Evolutionary conservation across 2,113 vertebrate genomes (phyloP).

Genomic region (Callopanchax toddi): DNA sequence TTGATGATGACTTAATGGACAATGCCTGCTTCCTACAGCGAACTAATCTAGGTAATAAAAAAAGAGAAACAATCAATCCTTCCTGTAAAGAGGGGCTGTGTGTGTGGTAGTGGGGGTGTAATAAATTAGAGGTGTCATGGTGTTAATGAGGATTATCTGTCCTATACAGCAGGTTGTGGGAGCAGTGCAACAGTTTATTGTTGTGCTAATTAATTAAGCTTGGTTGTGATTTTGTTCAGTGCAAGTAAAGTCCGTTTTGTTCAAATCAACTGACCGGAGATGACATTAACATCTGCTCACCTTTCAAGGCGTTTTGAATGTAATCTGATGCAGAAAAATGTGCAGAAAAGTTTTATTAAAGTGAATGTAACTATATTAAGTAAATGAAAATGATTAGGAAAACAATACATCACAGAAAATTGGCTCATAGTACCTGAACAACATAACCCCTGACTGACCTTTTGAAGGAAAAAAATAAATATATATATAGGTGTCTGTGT

Average conservation of each 20-base stretch:
- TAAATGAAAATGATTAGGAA: too few species aligned
- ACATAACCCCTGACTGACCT: too few species aligned
- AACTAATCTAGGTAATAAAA: background rate
- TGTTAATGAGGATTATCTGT: constrained; percentile 5
- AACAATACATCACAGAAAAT: too few species aligned
- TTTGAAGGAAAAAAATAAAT: too few species aligned
- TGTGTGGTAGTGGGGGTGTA: too few species aligned
- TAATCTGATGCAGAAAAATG: too few species aligned
- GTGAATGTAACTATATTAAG: too few species aligned
- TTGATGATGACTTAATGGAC: background rate
- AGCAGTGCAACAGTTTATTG: background rate
- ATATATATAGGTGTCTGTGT: too few species aligned
- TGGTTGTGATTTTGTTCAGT: background rate
- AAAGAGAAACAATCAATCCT: background rate
- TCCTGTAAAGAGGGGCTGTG: background rate
- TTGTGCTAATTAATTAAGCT: background rate
- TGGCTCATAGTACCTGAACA: too few species aligned
- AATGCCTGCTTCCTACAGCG: background rate
- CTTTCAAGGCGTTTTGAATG: too few species aligned
- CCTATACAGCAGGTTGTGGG: background rate
- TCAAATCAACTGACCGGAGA: too few species aligned
- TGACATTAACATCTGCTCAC: background rate
- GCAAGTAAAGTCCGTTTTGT: background rate
- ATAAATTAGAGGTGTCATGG: background rate
- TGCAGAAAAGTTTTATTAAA: too few species aligned